Conservation (phyloP, 2,888 invertebrate species). For the Charanyca ferruginea region DNA sequence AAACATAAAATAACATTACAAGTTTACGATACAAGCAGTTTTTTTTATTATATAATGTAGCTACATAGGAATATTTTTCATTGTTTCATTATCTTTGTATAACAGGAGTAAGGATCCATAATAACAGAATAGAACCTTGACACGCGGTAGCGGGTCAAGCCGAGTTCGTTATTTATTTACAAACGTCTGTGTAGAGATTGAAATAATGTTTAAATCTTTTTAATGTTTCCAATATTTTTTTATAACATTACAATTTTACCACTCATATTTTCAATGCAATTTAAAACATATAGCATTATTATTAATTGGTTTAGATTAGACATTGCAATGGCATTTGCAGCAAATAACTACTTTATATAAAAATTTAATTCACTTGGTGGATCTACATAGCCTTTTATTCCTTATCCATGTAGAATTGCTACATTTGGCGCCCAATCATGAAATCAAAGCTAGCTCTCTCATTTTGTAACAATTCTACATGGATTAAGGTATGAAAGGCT, state of each 20-base stretch:
- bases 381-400: too few species aligned
- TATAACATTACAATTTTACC: too few species aligned
- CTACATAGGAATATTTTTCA: background rate
- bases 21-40: background rate
- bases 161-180: constrained; percentile 3
- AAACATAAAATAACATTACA: background rate
- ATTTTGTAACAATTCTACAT: too few species aligned
- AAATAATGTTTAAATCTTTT: background rate
- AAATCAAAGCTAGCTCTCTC: too few species aligned
- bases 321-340: background rate
- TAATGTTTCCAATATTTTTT: background rate
- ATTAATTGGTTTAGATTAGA: background rate
- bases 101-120: background rate
- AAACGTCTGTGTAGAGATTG: constrained; percentile 7
- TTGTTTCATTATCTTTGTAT: constrained; percentile 3
- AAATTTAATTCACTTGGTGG: too few species aligned
- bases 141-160: too few species aligned
- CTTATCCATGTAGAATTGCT: too few species aligned
- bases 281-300: background rate
- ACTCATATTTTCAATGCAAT: background rate
- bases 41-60: background rate
- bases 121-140: constrained; percentile 10
- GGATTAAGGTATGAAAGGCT: too few species aligned
- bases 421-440: too few species aligned
- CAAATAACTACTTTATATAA: too few species aligned